These are phyloP conservation scores for Indicator maculatus DNA, from an alignment of 2,113 vertebrate species.

Conservation along the genomic window DNA sequence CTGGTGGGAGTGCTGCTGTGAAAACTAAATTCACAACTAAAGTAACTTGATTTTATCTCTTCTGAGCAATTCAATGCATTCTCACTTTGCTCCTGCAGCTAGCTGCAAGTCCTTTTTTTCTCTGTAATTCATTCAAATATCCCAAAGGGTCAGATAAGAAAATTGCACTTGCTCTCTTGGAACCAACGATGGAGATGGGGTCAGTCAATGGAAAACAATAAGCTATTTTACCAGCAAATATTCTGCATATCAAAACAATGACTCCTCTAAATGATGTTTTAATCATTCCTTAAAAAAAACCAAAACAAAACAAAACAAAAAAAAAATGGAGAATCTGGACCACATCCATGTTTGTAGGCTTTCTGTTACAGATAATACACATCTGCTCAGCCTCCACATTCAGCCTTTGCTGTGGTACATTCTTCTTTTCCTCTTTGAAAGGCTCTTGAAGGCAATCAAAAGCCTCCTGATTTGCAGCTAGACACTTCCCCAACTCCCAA, in stretches of 20 bases:
- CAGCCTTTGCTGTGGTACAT: not conserved
- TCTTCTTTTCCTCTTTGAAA: not conserved
- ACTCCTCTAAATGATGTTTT: not conserved
- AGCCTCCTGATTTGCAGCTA: not conserved
- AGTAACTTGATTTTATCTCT: slow-evolving; percentile 24
- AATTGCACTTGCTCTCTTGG: slow-evolving; percentile 15
- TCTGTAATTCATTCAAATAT: slow-evolving; percentile 22
- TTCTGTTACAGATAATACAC: not conserved
- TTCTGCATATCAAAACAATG: not conserved
- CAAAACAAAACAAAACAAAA: no score
- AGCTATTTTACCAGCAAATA: not conserved
- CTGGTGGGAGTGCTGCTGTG: not conserved
- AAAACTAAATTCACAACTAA: slow-evolving; percentile 28
- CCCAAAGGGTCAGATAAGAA: slow-evolving; percentile 27
- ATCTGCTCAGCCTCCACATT: not conserved
- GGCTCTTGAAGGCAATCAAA: not conserved
- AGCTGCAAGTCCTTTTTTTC: not conserved
- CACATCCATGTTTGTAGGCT: not conserved
- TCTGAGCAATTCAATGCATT: slow-evolving; percentile 33
- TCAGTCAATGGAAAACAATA: not conserved
- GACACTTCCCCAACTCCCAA: not conserved
- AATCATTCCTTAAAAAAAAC: not conserved
- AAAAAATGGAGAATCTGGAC: not conserved
- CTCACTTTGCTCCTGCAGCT: not conserved
- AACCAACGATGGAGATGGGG: not conserved